Evolutionary conservation across 1,140 invertebrate genomes (phyloP), one percentile per base, ranked within the genome.

Genomic region (Hesperophylax magnus): DNA sequence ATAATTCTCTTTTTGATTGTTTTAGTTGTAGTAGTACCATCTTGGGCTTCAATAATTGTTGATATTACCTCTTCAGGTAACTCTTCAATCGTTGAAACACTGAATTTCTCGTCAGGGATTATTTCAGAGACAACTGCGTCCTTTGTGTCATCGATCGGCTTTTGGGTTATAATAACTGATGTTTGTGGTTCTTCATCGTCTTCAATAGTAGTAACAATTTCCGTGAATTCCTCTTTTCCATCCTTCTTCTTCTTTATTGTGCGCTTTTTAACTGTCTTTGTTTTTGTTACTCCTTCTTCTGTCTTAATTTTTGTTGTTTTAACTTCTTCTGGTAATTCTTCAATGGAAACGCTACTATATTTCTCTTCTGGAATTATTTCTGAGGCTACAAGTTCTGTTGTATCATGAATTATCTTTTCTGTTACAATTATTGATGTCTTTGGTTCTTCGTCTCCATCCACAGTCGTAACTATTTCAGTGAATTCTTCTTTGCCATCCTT

Each of bases 261-360:
- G 87, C 34, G 86, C 86, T 8, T 86, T 84, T 65, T 69, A 3
- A 39, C 15, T 6, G 24, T 20, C 20, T 69, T 69, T 47, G 65
- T 69, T 39, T 39, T 69, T 0, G 65, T 31, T 6, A 7, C 7
- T 0, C 65, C 65, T 17, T 39, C 14, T 17, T 69, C 5, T 0
- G 6, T 18, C 17, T 69, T 6, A n/a, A 34, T 18, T 6, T 0
- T 34, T 1, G 65, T 39, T 4, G 31, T 39, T 5, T 2, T 39
- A 11, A 69, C 18, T 53, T 81, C 75, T 75, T 82, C 81, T 20
- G 83, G 83, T 4, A 77, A n/a, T 34, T 83, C 82, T 56, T 81
- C 79, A 79, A 84, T 34, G 14, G 63, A 31, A 2, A 11, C 2
- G 2, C 2, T 61, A 20, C 22, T n/a, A 7, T 5, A 34, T 78